phyloP scores from a whole-genome alignment of 2,113 vertebrate genomes.

The Corynorhinus townsendii region DNA sequence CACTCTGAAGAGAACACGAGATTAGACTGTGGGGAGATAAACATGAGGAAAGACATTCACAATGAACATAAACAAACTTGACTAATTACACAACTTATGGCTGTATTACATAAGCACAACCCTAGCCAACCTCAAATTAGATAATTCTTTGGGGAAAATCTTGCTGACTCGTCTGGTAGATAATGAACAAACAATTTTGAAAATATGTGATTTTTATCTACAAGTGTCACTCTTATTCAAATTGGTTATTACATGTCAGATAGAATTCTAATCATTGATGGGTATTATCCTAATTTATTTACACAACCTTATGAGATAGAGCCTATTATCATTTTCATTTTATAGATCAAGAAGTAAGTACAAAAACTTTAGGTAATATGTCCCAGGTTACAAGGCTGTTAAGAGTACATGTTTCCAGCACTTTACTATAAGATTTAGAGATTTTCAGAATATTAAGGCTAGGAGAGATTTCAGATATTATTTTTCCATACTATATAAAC shows the following conservation, averaged over 20 bases:
- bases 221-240: neutral
- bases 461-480: neutral
- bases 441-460: neutral
- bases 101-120: neutral
- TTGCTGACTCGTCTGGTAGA: neutral
- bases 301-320: neutral
- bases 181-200: neutral
- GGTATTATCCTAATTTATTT: neutral
- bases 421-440: neutral
- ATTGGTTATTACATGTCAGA: neutral
- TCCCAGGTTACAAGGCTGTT: neutral
- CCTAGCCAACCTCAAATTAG: neutral
- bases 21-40: neutral
- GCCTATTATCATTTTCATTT: neutral
- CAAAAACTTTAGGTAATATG: neutral
- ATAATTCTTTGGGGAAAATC: neutral
- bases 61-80: neutral
- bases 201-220: neutral
- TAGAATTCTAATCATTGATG: neutral
- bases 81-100: neutral
- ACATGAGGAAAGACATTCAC: neutral
- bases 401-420: neutral
- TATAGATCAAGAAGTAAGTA: neutral
- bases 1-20: neutral
- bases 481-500: neutral